Conservation (phyloP, 2,888 invertebrate species). For the Amphipyra tragopoginis region DNA sequence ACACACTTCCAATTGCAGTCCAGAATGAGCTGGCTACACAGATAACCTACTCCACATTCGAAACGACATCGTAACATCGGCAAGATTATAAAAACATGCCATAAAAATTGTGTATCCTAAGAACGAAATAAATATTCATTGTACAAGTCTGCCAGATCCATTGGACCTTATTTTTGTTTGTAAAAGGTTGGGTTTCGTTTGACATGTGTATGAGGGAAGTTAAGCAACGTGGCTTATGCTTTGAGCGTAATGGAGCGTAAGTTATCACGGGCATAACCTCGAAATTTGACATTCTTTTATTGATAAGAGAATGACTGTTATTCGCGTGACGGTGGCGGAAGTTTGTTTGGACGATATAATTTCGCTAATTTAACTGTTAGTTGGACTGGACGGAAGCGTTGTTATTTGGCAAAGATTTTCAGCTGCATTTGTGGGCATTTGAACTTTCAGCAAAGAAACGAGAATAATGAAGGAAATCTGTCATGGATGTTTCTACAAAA, state of each 20-base stretch:
- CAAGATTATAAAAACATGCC: slow-evolving; percentile 79
- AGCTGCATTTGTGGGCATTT: no score
- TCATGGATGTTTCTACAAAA: no score
- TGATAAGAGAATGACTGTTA: slow-evolving; percentile 70
- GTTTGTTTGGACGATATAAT: slow-evolving; percentile 23
- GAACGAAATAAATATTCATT: slow-evolving; percentile 71
- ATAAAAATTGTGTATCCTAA: slow-evolving; percentile 69
- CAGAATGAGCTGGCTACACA: slow-evolving; percentile 43
- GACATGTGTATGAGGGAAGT: slow-evolving; percentile 29
- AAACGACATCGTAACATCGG: slow-evolving; percentile 66
- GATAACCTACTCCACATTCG: slow-evolving; percentile 51
- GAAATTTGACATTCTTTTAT: slow-evolving; percentile 72
- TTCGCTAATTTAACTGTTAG: slow-evolving; percentile 23
- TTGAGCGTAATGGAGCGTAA: slow-evolving; percentile 70
- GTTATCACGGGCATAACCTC: slow-evolving; percentile 72
- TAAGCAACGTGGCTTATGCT: slow-evolving; percentile 63
- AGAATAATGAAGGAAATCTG: no score
- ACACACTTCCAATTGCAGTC: slow-evolving; percentile 36
- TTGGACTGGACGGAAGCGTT: neutral
- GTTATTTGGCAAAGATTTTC: no score
- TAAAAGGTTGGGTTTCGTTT: slow-evolving; percentile 46
- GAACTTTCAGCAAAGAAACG: no score
- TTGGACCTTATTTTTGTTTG: slow-evolving; percentile 2
- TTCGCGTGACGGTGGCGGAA: slow-evolving; percentile 36
- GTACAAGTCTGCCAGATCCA: slow-evolving; percentile 2